Base-by-base conservation (phyloP, 1,140 invertebrate genomes). In the Patella vulgata region DNA sequence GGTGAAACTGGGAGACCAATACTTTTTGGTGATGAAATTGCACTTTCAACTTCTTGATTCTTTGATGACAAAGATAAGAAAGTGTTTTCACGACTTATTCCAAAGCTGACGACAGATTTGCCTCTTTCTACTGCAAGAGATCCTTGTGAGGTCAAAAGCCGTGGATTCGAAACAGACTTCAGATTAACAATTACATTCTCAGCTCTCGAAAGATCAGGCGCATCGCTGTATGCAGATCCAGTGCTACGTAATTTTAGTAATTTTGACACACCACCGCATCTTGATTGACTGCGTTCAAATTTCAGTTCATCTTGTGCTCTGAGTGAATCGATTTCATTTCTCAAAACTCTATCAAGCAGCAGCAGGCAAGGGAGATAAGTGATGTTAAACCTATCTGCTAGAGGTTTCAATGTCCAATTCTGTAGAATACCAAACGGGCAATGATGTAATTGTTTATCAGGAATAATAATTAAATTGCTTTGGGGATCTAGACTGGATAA, bases 391-490 rank as follows among this genome's bases (percentile, higher is more conserved):
- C 74, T 63, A 25, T 69, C 64, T 43, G 59, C 66, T 40, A 74
- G 43, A 42, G 55, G 27, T 19, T 52, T 55, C 19, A 65, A 58
- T 8, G 58, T 61, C 74, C 70, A 75, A 48, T 82, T 77, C 36
- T 73, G 64, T 1, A 82, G 59, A 12, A 73, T 53, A 14, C 57
- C 60, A 66, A 82, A 82, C 9, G 80, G 79, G 44, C 78, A 80
- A n/a, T 70, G 51, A 50, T 66, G 58, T 17, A 82, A 51, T 9
- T 75, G 64, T 59, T 79, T 80, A 54, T 82, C 79, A 19, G 80
- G 80, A 31, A 82, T 64, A 11, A 82, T 71, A 3, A 80, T 65
- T n/a, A 82, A 23, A 19, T 69, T 66, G 59, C 72, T 78, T 6
- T 68, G 59, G 9, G 46, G 28, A 5, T 73, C 65, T 1, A 80